Percentiles rank a stretch among this genome's conserved stretches.
phyloP scores from a whole-genome alignment of 2,888 invertebrate species.

The Steinernema scapterisci region DNA sequence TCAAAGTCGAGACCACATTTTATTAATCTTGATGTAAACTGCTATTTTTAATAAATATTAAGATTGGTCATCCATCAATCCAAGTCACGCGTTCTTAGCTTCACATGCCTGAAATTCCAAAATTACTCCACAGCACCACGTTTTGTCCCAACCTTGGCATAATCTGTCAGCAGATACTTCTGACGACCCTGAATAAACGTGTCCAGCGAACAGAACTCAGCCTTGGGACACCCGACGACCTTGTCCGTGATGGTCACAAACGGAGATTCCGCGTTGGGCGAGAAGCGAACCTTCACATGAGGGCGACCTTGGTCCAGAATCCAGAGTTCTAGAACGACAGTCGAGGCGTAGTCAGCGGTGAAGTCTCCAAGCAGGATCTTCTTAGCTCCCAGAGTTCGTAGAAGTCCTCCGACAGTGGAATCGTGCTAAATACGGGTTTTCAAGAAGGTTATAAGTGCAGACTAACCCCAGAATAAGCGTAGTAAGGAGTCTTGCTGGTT shows the following conservation, averaged over 20 bases:
- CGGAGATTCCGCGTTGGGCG: neutral
- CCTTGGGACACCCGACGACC: neutral
- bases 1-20: no score
- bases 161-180: neutral
- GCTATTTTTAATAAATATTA: no score
- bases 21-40: no score
- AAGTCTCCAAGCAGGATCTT: constrained; percentile 23
- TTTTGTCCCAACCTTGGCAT: no score
- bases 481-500: neutral
- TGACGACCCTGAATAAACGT: neutral
- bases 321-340: neutral
- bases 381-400: constrained; percentile 35
- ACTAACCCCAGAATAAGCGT: constrained; percentile 32
- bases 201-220: neutral
- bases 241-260: neutral
- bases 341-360: constrained; percentile 38
- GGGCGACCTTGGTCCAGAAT: no score
- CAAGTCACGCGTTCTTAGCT: no score
- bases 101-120: no score
- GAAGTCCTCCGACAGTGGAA: constrained; percentile 34
- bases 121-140: no score
- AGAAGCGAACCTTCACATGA: neutral
- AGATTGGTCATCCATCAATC: no score
- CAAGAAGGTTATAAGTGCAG: neutral
- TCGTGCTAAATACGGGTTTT: constrained; percentile 35